These are phyloP conservation scores for Phrynosoma platyrhinos DNA, from an alignment of 2,113 vertebrate genomes.

Conservation along the genomic window DNA sequence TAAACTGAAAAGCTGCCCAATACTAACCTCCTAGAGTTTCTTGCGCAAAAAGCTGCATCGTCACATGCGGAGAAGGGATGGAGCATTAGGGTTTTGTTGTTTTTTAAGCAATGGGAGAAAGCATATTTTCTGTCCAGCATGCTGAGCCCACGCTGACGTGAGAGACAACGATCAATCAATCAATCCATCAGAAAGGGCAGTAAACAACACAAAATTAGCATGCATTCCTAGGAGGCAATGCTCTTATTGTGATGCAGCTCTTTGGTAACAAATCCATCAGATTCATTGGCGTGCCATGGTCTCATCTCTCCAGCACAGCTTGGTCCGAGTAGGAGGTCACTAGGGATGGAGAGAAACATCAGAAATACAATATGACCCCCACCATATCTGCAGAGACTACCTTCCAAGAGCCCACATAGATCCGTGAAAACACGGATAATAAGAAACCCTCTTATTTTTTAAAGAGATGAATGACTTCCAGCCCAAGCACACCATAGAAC, in stretches of 20 bases:
- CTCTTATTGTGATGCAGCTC: rapidly evolving
- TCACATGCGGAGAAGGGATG: not conserved
- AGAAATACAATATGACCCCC: no score
- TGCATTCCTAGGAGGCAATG: rapidly evolving
- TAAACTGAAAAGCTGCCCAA: not conserved
- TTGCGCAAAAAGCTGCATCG: slow-evolving; percentile 11
- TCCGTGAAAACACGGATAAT: no score
- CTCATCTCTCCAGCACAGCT: not conserved
- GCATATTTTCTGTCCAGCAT: not conserved
- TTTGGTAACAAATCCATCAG: rapidly evolving
- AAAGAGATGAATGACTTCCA: no score
- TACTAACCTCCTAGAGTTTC: not conserved
- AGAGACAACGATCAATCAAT: slow-evolving; percentile 12
- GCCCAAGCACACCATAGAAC: no score
- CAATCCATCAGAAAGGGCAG: slow-evolving; percentile 27
- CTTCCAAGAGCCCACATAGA: no score
- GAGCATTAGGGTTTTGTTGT: not conserved
- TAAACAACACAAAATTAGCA: not conserved
- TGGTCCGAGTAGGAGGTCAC: not conserved
- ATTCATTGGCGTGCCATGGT: no score
- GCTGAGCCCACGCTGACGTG: rapidly evolving
- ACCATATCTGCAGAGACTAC: no score
- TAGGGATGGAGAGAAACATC: no score
- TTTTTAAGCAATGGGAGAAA: no score
- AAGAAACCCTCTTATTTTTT: no score